These are phyloP conservation scores for Trididemnum nubilum DNA, from an alignment of 23 tunicate species.

Conservation along the genomic window DNA sequence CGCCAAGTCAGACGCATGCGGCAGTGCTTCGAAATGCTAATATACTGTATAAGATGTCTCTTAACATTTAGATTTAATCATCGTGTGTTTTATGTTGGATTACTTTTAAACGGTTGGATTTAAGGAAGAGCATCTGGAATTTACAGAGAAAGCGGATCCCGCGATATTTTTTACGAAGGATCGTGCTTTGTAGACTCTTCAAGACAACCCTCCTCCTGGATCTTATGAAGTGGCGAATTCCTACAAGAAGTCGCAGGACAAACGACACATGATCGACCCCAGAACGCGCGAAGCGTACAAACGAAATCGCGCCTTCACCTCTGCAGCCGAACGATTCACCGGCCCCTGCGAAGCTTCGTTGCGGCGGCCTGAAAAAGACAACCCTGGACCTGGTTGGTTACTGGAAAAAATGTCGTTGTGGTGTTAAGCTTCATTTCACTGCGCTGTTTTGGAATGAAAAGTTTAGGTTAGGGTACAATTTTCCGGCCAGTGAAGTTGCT, in stretches of 20 bases:
- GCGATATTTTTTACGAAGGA: no score
- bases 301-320: conserved; percentile 76
- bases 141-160: no score
- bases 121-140: no score
- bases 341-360: conserved; percentile 54
- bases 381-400: conserved; percentile 84
- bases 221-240: conserved; percentile 92
- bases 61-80: no score
- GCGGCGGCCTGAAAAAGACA: conserved; percentile 61
- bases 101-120: no score
- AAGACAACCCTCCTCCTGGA: conserved; percentile 93
- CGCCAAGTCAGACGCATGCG: no score
- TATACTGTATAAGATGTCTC: no score
- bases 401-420: no score
- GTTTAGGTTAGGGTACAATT: neutral
- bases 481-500: no score
- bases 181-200: conserved; percentile 68
- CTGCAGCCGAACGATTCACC: conserved; percentile 76
- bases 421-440: no score
- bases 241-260: conserved; percentile 64
- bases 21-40: no score
- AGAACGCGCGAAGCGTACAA: conserved; percentile 65
- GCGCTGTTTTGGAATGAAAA: neutral
- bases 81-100: no score
- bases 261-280: conserved; percentile 41